These are phyloP conservation scores for Acestrorhynchus altus DNA, from an alignment of 2,797 vertebrate genomes.

Conservation along the genomic window DNA sequence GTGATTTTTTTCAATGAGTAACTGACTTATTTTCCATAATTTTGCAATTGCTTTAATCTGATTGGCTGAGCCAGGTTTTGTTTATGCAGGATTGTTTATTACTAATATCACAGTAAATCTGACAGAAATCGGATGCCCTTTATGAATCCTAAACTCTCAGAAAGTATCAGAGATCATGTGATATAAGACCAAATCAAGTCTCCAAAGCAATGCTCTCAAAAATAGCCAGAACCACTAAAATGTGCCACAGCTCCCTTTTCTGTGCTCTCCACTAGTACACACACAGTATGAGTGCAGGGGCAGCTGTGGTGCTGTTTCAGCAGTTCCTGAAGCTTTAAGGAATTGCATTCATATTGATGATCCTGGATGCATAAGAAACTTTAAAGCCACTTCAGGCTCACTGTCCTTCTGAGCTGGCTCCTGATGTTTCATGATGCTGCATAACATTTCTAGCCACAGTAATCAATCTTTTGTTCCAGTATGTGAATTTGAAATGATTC, in stretches of 20 bases:
- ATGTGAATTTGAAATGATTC: background rate
- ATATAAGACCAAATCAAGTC: background rate
- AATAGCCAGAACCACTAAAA: background rate
- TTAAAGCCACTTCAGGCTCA: slow-evolving; percentile 4
- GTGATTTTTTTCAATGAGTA: no score
- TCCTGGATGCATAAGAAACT: background rate
- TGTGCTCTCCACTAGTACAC: background rate
- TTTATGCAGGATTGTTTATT: no score
- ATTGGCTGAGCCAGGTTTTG: no score
- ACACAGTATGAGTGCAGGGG: background rate
- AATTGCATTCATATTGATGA: slow-evolving; percentile 10
- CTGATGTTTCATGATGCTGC: background rate
- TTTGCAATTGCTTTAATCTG: no score
- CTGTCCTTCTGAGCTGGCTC: background rate
- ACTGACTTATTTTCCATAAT: no score
- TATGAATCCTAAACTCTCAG: no score
- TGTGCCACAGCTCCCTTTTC: slow-evolving; percentile 5
- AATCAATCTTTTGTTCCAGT: background rate
- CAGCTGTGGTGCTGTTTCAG: slow-evolving; percentile 9
- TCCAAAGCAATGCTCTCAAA: background rate
- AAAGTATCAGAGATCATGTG: no score
- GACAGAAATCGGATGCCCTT: no score
- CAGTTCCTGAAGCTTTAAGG: slow-evolving; percentile 6
- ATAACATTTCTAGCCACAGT: background rate
- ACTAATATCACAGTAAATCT: no score